These are phyloP conservation scores for Nasonia giraulti DNA, from an alignment of 1,140 invertebrate species.

Conservation along the genomic window DNA sequence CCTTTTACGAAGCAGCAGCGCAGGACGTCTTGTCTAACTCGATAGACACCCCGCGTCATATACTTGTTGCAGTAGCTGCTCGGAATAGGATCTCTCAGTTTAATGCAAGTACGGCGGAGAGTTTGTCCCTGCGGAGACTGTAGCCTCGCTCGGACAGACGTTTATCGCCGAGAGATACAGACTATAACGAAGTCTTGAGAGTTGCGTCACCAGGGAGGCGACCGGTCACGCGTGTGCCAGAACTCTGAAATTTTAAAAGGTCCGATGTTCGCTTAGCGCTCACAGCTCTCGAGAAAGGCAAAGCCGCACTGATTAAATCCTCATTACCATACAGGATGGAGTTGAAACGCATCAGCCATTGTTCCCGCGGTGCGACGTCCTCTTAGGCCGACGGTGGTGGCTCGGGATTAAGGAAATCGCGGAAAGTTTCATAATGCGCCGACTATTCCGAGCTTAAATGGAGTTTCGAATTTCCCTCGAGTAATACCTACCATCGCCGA, in stretches of 20 bases:
- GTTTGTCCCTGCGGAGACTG: not conserved
- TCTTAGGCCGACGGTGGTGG: not conserved
- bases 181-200: not conserved
- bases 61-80: conserved; percentile 8
- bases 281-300: no score
- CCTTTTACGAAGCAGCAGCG: not conserved
- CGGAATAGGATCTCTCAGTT: not conserved
- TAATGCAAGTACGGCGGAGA: not conserved
- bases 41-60: not conserved
- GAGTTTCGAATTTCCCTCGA: conserved; percentile 21
- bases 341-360: not conserved
- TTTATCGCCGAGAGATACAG: not conserved
- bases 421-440: not conserved
- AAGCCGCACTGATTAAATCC: not conserved
- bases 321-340: not conserved
- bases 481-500: not conserved
- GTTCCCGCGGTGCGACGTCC: no score
- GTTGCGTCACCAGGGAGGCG: not conserved
- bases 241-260: no score
- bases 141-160: not conserved
- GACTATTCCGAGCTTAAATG: not conserved
- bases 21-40: conserved; percentile 3
- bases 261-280: no score
- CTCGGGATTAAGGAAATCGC: not conserved
- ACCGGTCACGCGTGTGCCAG: not conserved